Percentiles rank a stretch among this genome's conserved stretches.
Conservation (phyloP, 2,113 vertebrate genomes). For the Cryptotis parvus region DNA sequence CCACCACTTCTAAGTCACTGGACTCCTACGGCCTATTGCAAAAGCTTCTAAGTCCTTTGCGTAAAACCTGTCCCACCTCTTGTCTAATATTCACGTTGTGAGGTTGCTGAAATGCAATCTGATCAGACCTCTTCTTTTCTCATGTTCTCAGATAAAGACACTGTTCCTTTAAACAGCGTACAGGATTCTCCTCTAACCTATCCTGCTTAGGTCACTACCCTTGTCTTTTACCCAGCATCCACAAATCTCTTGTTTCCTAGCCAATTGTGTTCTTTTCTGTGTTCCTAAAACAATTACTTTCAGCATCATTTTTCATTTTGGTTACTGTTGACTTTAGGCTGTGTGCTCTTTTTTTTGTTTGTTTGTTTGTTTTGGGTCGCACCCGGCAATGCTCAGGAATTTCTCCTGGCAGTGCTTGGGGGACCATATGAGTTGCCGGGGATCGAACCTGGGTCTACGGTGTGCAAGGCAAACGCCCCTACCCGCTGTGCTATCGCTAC, state of each 20-base stretch:
- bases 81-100: background rate
- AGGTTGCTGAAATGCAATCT: background rate
- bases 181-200: rapidly evolving
- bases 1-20: background rate
- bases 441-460: no score
- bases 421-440: no score
- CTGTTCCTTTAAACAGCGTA: background rate
- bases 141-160: background rate
- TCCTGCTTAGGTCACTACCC: background rate
- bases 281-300: background rate
- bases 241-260: background rate
- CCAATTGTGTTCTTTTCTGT: background rate
- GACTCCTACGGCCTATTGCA: background rate
- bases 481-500: no score
- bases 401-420: no score
- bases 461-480: no score
- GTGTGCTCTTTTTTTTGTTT: no score
- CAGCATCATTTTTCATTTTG: background rate
- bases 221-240: background rate
- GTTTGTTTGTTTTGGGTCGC: no score
- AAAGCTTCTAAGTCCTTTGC: background rate
- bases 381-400: no score
- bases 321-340: background rate
- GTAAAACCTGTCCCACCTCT: background rate
- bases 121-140: background rate